A percentile compares a stretch with the other conserved stretches of the same genome.
Evolutionary conservation across 2,888 invertebrate genomes (phyloP).

Genomic region (Stegana nigrithorax): DNA sequence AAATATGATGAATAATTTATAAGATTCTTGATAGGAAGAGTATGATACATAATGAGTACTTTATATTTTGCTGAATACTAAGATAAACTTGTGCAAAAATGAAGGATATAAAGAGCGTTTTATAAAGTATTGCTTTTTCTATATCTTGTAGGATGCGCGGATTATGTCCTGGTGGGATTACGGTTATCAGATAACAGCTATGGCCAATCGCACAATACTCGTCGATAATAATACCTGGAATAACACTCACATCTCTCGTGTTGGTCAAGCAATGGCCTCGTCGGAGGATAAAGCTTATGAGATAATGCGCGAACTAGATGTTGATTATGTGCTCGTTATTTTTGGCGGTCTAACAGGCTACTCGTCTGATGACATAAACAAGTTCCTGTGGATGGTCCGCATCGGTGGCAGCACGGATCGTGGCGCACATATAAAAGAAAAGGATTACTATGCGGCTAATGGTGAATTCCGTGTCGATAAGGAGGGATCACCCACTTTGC

Average conservation of each 20-base stretch:
- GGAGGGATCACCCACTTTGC: slow-evolving; percentile 89
- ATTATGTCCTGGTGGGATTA: slow-evolving; percentile 99
- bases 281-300: slow-evolving; percentile 96
- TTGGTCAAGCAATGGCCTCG: slow-evolving; percentile 99
- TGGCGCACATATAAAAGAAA: slow-evolving; percentile 95
- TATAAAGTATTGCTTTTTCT: neutral
- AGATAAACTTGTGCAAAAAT: neutral
- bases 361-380: slow-evolving; percentile 98
- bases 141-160: slow-evolving; percentile 80
- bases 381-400: slow-evolving; percentile 99
- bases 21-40: slow-evolving; percentile 69
- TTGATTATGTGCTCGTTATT: slow-evolving; percentile 97
- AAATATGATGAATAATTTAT: slow-evolving; percentile 58
- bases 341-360: slow-evolving; percentile 99
- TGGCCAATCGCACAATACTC: slow-evolving; percentile 97
- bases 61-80: slow-evolving; percentile 46
- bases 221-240: slow-evolving; percentile 99
- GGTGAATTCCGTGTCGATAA: slow-evolving; percentile 98
- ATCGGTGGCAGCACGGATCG: slow-evolving; percentile 96
- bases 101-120: neutral
- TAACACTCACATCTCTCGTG: slow-evolving; percentile 97
- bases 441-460: slow-evolving; percentile 94
- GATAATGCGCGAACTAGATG: slow-evolving; percentile 97
- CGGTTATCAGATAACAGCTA: slow-evolving; percentile 98
- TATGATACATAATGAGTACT: slow-evolving; percentile 66